A percentile compares a stretch with the other conserved stretches of the same genome.
Conservation (phyloP, 2,888 invertebrate species). For the Acrobasis consociella region DNA sequence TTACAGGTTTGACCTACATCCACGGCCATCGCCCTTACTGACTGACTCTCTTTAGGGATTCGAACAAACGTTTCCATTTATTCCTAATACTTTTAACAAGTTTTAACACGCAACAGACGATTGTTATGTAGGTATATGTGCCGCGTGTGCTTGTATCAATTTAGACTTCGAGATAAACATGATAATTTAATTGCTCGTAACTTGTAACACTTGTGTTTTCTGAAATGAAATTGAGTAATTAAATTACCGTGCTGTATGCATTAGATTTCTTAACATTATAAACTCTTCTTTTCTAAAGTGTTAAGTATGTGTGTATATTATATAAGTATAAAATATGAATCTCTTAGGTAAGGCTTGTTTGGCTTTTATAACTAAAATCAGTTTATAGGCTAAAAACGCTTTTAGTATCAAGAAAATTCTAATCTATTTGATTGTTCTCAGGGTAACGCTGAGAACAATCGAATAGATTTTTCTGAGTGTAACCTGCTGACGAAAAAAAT, state of each 20-base stretch:
- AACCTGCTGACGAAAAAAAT: too few species aligned
- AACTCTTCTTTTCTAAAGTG: neutral
- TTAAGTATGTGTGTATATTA: too few species aligned
- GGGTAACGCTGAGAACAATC: too few species aligned
- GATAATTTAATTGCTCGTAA: slow-evolving; percentile 13
- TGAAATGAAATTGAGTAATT: slow-evolving; percentile 12
- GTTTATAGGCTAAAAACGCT: too few species aligned
- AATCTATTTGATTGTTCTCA: too few species aligned
- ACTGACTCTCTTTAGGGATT: slow-evolving; percentile 34
- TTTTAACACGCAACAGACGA: slow-evolving; percentile 14
- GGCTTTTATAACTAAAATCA: too few species aligned
- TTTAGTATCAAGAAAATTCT: too few species aligned
- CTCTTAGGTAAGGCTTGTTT: too few species aligned
- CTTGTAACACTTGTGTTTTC: slow-evolving; percentile 12
- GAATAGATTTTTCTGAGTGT: too few species aligned
- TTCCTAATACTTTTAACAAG: slow-evolving; percentile 4
- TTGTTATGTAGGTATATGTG: neutral
- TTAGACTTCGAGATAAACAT: slow-evolving; percentile 3
- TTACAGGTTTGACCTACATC: slow-evolving; percentile 47
- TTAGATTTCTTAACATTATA: neutral
- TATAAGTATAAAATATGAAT: too few species aligned
- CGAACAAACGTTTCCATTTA: slow-evolving; percentile 27
- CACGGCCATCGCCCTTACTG: slow-evolving; percentile 31
- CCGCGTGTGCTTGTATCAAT: neutral
- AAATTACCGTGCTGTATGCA: slow-evolving; percentile 7